Conservation (phyloP, 2,797 vertebrate species). For the Brotula barbata region DNA sequence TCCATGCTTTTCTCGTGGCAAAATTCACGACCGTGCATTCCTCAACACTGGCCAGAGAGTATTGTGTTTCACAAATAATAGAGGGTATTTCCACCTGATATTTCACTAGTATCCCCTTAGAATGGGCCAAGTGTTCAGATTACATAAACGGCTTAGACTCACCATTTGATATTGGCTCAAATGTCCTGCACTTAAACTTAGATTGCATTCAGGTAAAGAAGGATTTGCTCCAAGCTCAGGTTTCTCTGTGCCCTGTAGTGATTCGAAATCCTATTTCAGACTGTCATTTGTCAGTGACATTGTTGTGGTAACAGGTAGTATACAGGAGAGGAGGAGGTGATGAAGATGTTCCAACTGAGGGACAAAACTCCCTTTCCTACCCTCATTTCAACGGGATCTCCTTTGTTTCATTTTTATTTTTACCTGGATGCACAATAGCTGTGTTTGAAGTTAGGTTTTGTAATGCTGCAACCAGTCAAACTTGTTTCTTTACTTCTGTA, state of each 20-base stretch:
- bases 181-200: conserved; percentile 58
- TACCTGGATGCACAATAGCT: conserved; percentile 19
- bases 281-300: conserved; percentile 65
- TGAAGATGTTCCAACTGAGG: conserved; percentile 52
- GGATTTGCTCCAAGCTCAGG: conserved; percentile 63
- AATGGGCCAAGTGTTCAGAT: conserved; percentile 4
- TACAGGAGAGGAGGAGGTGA: conserved; percentile 15
- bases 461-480: conserved; percentile 61
- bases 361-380: conserved; percentile 27
- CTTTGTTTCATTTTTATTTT: conserved; percentile 43
- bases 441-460: conserved; percentile 41
- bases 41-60: background rate
- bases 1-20: conserved; percentile 1
- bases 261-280: conserved; percentile 67
- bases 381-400: conserved; percentile 4
- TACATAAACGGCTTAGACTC: conserved; percentile 28
- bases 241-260: conserved; percentile 47
- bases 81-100: conserved; percentile 6
- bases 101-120: conserved; percentile 3
- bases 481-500: conserved; percentile 47
- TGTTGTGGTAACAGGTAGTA: conserved; percentile 66
- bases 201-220: conserved; percentile 52
- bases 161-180: conserved; percentile 42
- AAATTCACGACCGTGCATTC: conserved; percentile 17
- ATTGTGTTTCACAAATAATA: conserved; percentile 19